Evolutionary conservation across 2,113 vertebrate genomes (phyloP).

Genomic region (Barnardius zonarius): DNA sequence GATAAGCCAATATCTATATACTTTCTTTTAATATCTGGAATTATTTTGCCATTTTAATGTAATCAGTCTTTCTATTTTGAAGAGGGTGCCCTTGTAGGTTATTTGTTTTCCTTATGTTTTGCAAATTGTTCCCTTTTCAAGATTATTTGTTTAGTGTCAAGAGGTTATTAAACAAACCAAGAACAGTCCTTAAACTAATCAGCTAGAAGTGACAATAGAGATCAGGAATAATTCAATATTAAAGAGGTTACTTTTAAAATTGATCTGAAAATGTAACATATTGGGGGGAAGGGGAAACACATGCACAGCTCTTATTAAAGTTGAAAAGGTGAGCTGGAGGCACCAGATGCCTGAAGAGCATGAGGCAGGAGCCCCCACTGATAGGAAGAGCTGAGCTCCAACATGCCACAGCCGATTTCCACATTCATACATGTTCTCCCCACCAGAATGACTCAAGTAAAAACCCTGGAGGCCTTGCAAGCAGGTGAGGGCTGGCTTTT

Average conservation of each 20-base stretch:
- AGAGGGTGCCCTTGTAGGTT: conserved; percentile 71
- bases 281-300: neutral
- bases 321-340: neutral
- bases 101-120: conserved; percentile 77
- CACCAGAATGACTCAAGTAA: neutral
- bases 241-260: conserved; percentile 70
- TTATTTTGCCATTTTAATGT: conserved; percentile 68
- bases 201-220: conserved; percentile 57
- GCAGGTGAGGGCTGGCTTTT: neutral
- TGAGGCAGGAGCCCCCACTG: rapidly evolving
- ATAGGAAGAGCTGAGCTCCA: neutral
- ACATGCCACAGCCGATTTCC: neutral
- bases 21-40: conserved; percentile 57
- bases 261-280: conserved; percentile 56
- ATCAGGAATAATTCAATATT: conserved; percentile 70
- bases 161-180: conserved; percentile 79
- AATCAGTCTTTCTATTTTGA: conserved; percentile 66
- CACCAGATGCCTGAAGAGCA: neutral
- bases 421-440: neutral
- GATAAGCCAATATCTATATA: conserved; percentile 72
- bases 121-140: conserved; percentile 77
- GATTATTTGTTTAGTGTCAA: conserved; percentile 78
- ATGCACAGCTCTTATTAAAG: neutral
- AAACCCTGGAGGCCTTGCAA: neutral
- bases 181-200: conserved; percentile 73